Percentiles rank a stretch among this genome's conserved stretches.
phyloP scores from a whole-genome alignment of 2,797 vertebrate genomes.

The Rhincodon typus region DNA sequence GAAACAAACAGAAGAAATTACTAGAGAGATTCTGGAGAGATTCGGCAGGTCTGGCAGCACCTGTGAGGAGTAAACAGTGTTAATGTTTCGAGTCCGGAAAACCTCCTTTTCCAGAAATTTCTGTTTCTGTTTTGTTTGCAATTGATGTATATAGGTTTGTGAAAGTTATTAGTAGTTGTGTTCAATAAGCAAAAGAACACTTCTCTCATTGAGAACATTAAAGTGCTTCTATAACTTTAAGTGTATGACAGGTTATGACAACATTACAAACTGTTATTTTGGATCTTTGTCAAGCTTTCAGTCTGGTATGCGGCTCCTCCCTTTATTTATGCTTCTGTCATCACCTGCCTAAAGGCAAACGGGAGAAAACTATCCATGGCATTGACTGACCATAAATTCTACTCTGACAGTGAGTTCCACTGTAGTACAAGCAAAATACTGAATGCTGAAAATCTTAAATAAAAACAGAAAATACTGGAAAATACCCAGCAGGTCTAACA shows the following conservation, averaged over 20 bases:
- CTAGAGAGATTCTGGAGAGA: too few relatives aligned
- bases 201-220: neutral
- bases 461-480: neutral
- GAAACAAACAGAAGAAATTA: too few relatives aligned
- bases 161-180: neutral
- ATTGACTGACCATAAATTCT: neutral
- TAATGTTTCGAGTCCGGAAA: too few relatives aligned
- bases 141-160: neutral
- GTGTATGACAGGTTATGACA: neutral
- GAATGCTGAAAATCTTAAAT: neutral
- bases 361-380: neutral
- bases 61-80: too few relatives aligned
- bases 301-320: neutral
- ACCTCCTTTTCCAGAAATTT: too few relatives aligned
- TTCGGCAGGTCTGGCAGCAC: too few relatives aligned
- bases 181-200: neutral
- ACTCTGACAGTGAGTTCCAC: neutral
- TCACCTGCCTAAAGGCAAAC: neutral
- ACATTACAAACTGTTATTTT: neutral
- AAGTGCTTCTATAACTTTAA: neutral
- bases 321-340: neutral
- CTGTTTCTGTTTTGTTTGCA: neutral
- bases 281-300: neutral
- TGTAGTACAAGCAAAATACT: neutral
- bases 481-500: neutral